phyloP scores from a whole-genome alignment of 2,797 vertebrate species.

The Acrossocheilus fasciatus region DNA sequence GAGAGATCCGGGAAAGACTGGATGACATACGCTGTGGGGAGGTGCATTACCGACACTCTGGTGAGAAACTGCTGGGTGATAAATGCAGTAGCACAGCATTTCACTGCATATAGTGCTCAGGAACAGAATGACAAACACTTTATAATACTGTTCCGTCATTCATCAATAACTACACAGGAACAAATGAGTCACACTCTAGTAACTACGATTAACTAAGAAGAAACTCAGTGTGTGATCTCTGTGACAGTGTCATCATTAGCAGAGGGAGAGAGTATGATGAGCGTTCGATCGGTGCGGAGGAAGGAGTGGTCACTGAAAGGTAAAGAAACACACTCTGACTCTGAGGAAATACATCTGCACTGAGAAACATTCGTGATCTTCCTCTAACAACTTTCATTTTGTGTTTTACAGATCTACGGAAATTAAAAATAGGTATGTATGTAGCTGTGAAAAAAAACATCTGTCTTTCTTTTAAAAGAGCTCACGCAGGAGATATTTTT shows the following conservation, averaged over 20 bases:
- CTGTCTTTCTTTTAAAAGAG: not conserved
- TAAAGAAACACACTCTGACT: slow-evolving; percentile 35
- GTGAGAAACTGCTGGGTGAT: slow-evolving; percentile 67
- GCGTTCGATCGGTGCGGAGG: slow-evolving; percentile 68
- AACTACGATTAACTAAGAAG: no score
- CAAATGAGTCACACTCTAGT: no score
- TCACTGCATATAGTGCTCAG: not conserved
- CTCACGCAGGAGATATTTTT: no score
- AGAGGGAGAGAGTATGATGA: slow-evolving; percentile 72
- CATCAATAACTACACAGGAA: no score
- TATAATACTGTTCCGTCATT: no score
- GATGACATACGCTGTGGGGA: slow-evolving; percentile 70
- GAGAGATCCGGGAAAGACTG: slow-evolving; percentile 71
- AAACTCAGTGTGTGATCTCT: slow-evolving; percentile 1
- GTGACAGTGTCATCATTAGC: slow-evolving; percentile 63
- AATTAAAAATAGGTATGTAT: slow-evolving; percentile 64
- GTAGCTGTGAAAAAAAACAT: no score
- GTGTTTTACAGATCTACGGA: slow-evolving; percentile 70
- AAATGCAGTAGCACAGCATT: not conserved
- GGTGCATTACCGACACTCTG: slow-evolving; percentile 40
- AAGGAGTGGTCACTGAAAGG: slow-evolving; percentile 78
- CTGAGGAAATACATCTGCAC: not conserved
- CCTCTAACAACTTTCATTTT: not conserved
- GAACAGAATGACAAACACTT: not conserved
- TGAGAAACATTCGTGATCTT: not conserved